A percentile compares a stretch with the other conserved stretches of the same genome.
These are phyloP conservation scores for Drosophila emarginata DNA, from an alignment of 2,888 invertebrate genomes.

Conservation along the genomic window DNA sequence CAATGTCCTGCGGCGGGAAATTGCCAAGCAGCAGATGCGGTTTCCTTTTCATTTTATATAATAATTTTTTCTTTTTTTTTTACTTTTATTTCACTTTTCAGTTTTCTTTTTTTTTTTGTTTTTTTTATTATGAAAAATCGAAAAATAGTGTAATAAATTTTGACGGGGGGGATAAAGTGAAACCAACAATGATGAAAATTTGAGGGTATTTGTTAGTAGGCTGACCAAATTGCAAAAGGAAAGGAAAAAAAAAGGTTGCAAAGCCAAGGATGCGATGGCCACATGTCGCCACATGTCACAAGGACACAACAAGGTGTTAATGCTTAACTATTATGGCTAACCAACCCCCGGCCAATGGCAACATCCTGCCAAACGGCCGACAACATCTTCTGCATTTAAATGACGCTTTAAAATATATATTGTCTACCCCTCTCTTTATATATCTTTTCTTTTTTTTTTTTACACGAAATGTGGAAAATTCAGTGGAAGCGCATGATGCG, in stretches of 20 bases:
- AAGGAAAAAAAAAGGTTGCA: background rate
- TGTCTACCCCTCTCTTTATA: background rate
- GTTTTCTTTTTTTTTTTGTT: no score
- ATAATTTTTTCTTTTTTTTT: background rate
- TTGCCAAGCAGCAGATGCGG: conserved; percentile 63
- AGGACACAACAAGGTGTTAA: conserved; percentile 40
- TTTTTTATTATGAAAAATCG: no score
- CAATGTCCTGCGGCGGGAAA: conserved; percentile 41
- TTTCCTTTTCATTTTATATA: conserved; percentile 7
- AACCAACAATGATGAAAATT: no score
- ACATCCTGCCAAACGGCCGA: conserved; percentile 12
- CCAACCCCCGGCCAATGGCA: conserved; percentile 55
- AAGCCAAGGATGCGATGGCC: conserved; percentile 16
- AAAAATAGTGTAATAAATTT: no score
- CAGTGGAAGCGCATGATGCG: conserved; percentile 46
- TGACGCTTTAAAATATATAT: conserved; percentile 56
- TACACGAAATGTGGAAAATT: background rate
- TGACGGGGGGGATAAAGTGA: no score
- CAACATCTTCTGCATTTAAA: conserved; percentile 71
- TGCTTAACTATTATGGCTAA: conserved; percentile 34
- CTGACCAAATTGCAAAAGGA: conserved; percentile 16
- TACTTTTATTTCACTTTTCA: conserved; percentile 17
- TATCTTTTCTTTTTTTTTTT: conserved; percentile 31
- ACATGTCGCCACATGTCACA: conserved; percentile 50
- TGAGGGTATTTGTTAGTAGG: no score